A percentile compares a stretch with the other conserved stretches of the same genome.
These are phyloP conservation scores for Ostrea edulis DNA, from an alignment of 1,140 invertebrate species.

Conservation along the genomic window DNA sequence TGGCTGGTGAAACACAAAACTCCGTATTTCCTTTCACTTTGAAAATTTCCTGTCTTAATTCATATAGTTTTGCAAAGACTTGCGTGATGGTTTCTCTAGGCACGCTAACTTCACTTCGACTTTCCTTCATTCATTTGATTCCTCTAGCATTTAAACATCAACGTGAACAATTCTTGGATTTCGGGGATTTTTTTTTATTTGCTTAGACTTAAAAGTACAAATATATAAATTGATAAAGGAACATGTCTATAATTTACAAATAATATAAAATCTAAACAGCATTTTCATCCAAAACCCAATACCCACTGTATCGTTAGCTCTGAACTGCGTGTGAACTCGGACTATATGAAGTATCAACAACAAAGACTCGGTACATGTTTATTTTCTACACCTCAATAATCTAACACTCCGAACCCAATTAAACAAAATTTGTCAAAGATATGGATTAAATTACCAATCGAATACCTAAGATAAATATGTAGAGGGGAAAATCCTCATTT, in stretches of 20 bases:
- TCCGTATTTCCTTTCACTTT: constrained; percentile 40
- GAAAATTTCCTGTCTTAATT: constrained; percentile 40
- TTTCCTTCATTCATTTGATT: background rate
- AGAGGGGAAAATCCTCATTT: background rate
- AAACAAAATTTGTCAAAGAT: background rate
- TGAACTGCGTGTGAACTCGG: background rate
- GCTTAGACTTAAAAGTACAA: background rate
- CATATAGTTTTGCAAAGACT: constrained; percentile 21
- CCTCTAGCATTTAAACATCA: background rate
- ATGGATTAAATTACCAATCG: background rate
- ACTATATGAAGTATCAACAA: background rate
- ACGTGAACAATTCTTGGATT: background rate
- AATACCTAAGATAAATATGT: background rate
- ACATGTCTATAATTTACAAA: background rate
- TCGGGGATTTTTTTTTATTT: background rate
- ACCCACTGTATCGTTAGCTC: background rate
- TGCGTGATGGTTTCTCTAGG: background rate
- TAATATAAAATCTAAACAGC: no score
- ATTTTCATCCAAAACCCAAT: no score
- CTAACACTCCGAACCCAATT: background rate
- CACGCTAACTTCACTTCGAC: constrained; percentile 12
- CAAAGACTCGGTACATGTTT: background rate
- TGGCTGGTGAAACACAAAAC: background rate
- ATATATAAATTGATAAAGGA: background rate
- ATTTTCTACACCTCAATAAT: background rate